A percentile compares a stretch with the other conserved stretches of the same genome.
These are phyloP conservation scores for Fundulus diaphanus DNA, from an alignment of 2,797 vertebrate species.

Conservation along the genomic window DNA sequence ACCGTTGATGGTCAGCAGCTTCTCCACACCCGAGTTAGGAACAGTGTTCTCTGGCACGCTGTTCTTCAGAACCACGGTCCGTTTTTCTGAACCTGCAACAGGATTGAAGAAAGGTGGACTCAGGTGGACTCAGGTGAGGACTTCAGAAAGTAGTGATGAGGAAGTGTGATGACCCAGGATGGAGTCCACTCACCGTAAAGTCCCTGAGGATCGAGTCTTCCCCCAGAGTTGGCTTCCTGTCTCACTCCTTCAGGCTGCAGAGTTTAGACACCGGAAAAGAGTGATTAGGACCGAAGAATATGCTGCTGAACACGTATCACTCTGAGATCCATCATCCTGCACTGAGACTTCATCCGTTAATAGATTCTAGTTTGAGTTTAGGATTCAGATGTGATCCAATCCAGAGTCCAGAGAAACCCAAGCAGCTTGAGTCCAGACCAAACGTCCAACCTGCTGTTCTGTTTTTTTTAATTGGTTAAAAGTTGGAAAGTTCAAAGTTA, in stretches of 20 bases:
- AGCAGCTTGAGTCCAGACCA: too few relatives aligned
- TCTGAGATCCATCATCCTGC: too few relatives aligned
- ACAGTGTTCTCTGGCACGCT: slow-evolving; percentile 83
- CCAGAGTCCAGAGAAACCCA: too few relatives aligned
- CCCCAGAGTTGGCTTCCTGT: slow-evolving; percentile 77
- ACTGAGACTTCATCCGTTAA: too few relatives aligned
- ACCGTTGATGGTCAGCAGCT: slow-evolving; percentile 87
- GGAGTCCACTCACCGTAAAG: slow-evolving; percentile 83
- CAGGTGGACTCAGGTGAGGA: neutral
- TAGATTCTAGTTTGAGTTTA: too few relatives aligned
- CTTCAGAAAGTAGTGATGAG: neutral
- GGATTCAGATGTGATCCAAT: too few relatives aligned
- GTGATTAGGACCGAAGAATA: neutral
- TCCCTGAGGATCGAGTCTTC: slow-evolving; percentile 88
- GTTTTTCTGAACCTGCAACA: slow-evolving; percentile 65
- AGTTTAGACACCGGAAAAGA: neutral
- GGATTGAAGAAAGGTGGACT: neutral
- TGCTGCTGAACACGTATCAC: too few relatives aligned
- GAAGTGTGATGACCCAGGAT: neutral
- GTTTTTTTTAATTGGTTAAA: too few relatives aligned
- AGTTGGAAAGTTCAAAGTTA: too few relatives aligned
- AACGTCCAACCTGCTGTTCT: too few relatives aligned
- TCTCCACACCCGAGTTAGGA: slow-evolving; percentile 85
- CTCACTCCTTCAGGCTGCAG: slow-evolving; percentile 90
- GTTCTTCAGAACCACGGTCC: slow-evolving; percentile 79